Evolutionary conservation across 1,140 invertebrate species (phyloP).

Genomic region (Drosophila kanapiae): DNA sequence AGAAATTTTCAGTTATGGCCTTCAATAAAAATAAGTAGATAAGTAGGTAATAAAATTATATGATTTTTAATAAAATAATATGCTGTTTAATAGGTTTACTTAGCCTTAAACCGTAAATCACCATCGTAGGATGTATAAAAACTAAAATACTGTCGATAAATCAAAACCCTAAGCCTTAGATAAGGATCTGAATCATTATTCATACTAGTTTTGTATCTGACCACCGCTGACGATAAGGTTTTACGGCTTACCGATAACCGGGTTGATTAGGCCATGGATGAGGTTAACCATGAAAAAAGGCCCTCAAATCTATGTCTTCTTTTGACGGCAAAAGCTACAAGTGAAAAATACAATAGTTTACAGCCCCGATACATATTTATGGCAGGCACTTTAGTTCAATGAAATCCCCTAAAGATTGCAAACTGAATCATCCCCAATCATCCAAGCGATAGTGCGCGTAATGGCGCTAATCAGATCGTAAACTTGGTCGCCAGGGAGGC

Average conservation of each 20-base stretch:
- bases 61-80: too few relatives aligned
- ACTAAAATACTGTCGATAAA: not conserved
- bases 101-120: too few relatives aligned
- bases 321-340: too few relatives aligned
- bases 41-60: not conserved
- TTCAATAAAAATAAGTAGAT: not conserved
- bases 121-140: too few relatives aligned
- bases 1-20: not conserved
- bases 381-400: conserved; percentile 11
- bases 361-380: conserved; percentile 2
- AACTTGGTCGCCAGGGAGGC: conserved; percentile 22
- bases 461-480: conserved; percentile 36
- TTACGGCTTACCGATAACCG: conserved; percentile 6
- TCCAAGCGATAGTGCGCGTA: not conserved
- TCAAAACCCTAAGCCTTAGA: not conserved
- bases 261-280: conserved; percentile 1
- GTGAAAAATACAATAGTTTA: conserved; percentile 8
- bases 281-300: conserved; percentile 1
- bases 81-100: too few relatives aligned
- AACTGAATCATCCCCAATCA: conserved; percentile 22
- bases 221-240: conserved; percentile 6
- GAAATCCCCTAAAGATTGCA: conserved; percentile 25
- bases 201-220: not conserved
- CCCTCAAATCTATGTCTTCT: conserved; percentile 1
- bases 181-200: conserved; percentile 1